Evolutionary conservation across 1,140 invertebrate genomes (phyloP), one percentile per base, ranked within the genome.

Genomic region (Drosophila ambigua): DNA sequence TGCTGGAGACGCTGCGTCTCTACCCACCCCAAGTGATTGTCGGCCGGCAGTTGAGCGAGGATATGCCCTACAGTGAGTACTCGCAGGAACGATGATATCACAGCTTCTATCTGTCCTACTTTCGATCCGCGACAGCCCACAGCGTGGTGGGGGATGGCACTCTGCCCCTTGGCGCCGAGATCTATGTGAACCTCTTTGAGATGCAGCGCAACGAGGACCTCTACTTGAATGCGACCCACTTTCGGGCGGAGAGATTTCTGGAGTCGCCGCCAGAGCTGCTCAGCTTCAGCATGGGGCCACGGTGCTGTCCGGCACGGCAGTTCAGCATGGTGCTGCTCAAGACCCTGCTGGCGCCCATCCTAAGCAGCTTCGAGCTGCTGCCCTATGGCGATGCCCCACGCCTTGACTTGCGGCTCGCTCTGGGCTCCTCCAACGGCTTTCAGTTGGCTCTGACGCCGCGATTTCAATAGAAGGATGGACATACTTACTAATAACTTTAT

Each of bases 1-100:
- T 87, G 0, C 24, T 49, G 7, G 82, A 87, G 49, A 76, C 66
- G 0, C 20, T 87, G 16, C 44, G 82, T 8, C 60, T 87, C 6
- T 85, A 87, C n/a, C 82, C 82, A 1, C 83, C 82, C 0, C 82
- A 87, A 23, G 28, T 76, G 7, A 76, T 88, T 24, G 55, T 87
- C 11, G 66, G 41, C 0, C 57, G 82, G 0, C 59, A 87, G 13
- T 49, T 87, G 0, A 62, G 24, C 2, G 2, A 50, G 13, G 75
- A 83, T 20, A 88, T 88, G 28, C 1, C 46, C 0, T 87, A 87
- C 53, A 88, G 43, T 60, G 28, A 13, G 35, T 39, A 13, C 11
- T 13, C 20, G 48, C 44, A 23, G n/a, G n/a, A 31, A 8, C 9
- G 31, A 3, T 2, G 31, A 3, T 2, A 31, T 4, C 9, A 31